Evolutionary conservation across 2,797 vertebrate genomes (phyloP), one percentile per base, ranked within the genome.

Genomic region (Neopelma chrysocephalum): DNA sequence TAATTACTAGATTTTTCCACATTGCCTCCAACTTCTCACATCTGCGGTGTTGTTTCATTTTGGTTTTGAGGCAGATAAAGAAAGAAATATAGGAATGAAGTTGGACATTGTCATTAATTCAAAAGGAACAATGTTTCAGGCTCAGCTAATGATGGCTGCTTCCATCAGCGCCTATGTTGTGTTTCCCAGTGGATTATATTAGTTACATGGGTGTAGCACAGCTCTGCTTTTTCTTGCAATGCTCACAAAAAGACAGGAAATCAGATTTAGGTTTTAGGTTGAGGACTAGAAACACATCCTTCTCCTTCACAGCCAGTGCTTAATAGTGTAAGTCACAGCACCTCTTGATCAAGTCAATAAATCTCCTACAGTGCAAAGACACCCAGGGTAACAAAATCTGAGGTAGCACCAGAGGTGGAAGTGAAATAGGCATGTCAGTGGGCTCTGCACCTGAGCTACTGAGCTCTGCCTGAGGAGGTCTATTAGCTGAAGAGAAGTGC

Each of bases 281-380:
- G 36, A 79, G 43, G 34, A 57, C 43, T 50, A 50, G 72, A 61
- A 90, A 34, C 61, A 54, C 48, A 57, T 76, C 75, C 38, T 75
- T 87, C 72, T 77, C 56, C 40, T 86, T 82, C 50, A 68, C 32
- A 83, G 48, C 14, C 0, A 0, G 29, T 47, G 38, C 53, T 88
- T 78, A 57, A 45, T 73, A 40, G 43, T 31, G 5, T 60, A 60
- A 83, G 45, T 64, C 82, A 26, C 6, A 2, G 26, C 54, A 57
- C 47, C 54, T 82, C 83, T 76, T 82, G 73, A 64, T 47, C 73
- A 82, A 72, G 32, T 78, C 87, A 79, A n/a, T 89, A 79, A 72
- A 82, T 69, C 32, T 78, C 65, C 50, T 73, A 42, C 42, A 45
- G 72, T 48, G 53, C 48, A 31, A 69, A 66, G n/a, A 22, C 3